Percentiles rank a stretch among this genome's conserved stretches.
Evolutionary conservation across 2,888 invertebrate genomes (phyloP).

Genomic region (Athrips mouffetella): DNA sequence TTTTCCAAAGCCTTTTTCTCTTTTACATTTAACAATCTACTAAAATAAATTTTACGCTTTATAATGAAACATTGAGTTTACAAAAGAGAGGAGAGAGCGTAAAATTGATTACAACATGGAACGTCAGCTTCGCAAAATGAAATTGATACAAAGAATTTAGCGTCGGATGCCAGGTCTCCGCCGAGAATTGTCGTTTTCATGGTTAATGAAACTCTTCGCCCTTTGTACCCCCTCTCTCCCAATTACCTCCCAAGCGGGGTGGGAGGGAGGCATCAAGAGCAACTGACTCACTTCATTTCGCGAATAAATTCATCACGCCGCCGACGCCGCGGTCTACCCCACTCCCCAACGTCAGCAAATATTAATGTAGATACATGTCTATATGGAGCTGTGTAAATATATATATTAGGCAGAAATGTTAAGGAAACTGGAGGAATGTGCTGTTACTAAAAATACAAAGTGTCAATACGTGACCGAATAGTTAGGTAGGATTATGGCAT

Average conservation of each 20-base stretch:
- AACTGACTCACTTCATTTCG: slow-evolving; percentile 46
- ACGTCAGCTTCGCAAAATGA: slow-evolving; percentile 22
- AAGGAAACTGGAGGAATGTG: slow-evolving; percentile 1
- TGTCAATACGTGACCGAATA: slow-evolving; percentile 3
- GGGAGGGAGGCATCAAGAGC: slow-evolving; percentile 11
- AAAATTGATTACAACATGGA: slow-evolving; percentile 1
- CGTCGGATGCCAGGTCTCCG: slow-evolving; percentile 16
- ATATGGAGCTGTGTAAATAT: no score
- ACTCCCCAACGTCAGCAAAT: neutral
- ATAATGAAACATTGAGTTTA: neutral
- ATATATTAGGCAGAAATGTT: no score
- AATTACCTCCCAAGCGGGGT: neutral
- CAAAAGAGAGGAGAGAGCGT: neutral
- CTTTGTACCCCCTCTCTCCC: slow-evolving; percentile 20
- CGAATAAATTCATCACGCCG: slow-evolving; percentile 53
- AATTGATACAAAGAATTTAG: slow-evolving; percentile 36
- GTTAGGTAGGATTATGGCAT: slow-evolving; percentile 2
- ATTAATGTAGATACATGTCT: neutral
- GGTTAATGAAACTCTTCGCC: slow-evolving; percentile 41
- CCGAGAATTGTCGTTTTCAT: slow-evolving; percentile 43
- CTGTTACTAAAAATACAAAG: slow-evolving; percentile 6
- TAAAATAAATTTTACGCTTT: neutral
- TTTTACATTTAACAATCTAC: no score
- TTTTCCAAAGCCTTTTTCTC: no score
- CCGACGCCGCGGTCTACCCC: neutral